Base-by-base conservation (phyloP, 1,140 invertebrate species). In the Microvelia longipes region DNA sequence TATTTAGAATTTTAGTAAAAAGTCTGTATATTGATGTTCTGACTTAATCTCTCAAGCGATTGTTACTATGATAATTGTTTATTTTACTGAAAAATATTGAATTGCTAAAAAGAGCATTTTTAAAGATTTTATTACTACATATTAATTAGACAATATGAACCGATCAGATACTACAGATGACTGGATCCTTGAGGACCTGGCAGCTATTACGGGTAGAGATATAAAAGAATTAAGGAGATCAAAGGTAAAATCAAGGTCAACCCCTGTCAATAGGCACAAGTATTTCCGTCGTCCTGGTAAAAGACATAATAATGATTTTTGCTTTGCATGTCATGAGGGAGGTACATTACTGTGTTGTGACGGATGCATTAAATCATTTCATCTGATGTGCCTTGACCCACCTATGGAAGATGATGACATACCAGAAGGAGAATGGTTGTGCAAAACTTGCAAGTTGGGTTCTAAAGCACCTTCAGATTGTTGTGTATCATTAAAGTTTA, bases 381-480 rank as follows among this genome's bases (percentile, higher is more conserved):
- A 67, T 24, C 28, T 67, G 24, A 14, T 67, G 11, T 67, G 66
- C 28, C 66, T 67, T 13, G 25, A 29, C 25, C 66, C 66, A 26
- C 66, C 66, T 5, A 67, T 67, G 66, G 66, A 67, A 67, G 66
- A 67, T 15, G 66, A 67, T 11, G 66, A 67, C 25, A 67, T 67
- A 2, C 66, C 66, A 2, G 66, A 5, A 15, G 66, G 66, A 14
- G 66, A 67, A 15, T 67, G 66, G 66, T 24, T 67, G 2, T 67
- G 66, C 24, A 19, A 19, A 14, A 26, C 66, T 15, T 67, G 66
- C 66, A 67, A 28, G 15, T 11, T 29, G 29, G 14, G 66, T 2
- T 26, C 13, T 13, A 27, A 5, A 5, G 5, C 63, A 2, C 5
- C 35, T 19, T 50, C 19, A 5, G 35, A 50, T 19, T 19, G 35